Conservation (phyloP, 2,797 vertebrate species). For the Diceros bicornis region DNA sequence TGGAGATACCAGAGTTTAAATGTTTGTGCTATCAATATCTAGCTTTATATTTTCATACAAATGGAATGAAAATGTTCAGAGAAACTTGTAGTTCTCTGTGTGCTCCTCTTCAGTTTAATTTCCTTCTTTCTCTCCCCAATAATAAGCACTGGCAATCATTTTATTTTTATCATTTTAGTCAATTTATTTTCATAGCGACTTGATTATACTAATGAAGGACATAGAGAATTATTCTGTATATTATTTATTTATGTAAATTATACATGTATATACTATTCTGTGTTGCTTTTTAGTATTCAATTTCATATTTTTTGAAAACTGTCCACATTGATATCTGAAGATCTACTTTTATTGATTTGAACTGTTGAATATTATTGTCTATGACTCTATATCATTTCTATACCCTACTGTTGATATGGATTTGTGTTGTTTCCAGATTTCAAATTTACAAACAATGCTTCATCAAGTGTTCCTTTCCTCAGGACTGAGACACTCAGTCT, state of each 20-base stretch:
- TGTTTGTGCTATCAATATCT: not conserved
- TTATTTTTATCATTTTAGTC: not conserved
- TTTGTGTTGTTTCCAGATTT: not conserved
- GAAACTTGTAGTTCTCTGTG: not conserved
- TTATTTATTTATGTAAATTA: not conserved
- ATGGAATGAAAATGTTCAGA: not conserved
- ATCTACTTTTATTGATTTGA: not conserved
- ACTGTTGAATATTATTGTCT: not conserved
- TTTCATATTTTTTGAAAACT: not conserved
- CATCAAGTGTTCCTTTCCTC: not conserved
- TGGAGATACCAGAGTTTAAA: not conserved
- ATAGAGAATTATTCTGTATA: not conserved
- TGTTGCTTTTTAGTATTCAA: not conserved
- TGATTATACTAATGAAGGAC: not conserved
- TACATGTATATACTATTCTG: not conserved
- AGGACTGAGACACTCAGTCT: not conserved
- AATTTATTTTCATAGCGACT: not conserved
- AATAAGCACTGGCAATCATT: not conserved
- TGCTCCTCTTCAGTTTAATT: not conserved
- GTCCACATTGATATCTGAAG: not conserved
- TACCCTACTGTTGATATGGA: too few species aligned
- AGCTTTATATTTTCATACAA: not conserved
- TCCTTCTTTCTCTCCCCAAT: not conserved
- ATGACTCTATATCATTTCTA: not conserved
- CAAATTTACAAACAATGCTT: not conserved